phyloP scores from a whole-genome alignment of 2,113 vertebrate genomes.

The Pelecanus crispus region DNA sequence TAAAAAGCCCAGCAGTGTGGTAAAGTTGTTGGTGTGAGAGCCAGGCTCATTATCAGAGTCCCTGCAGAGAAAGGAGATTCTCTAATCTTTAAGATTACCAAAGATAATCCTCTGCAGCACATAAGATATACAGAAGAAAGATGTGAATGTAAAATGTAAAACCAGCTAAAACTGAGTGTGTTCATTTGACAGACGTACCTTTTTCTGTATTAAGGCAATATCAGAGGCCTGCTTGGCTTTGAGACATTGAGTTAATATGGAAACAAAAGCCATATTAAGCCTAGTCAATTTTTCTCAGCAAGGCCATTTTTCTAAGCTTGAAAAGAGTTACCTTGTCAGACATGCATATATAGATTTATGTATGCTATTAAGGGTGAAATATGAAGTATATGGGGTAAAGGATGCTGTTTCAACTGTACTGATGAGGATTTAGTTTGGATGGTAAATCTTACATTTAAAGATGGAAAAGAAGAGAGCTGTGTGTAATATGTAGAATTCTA shows the following conservation, averaged over 20 bases:
- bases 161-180: background rate
- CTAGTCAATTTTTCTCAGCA: background rate
- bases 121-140: background rate
- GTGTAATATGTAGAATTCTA: background rate
- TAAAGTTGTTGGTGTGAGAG: background rate
- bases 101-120: background rate
- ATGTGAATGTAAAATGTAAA: background rate
- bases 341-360: background rate
- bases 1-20: background rate
- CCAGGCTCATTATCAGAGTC: background rate
- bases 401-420: background rate
- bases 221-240: background rate
- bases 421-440: background rate
- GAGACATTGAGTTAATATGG: background rate
- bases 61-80: background rate
- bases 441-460: background rate
- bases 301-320: background rate
- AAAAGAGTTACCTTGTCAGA: background rate
- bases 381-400: background rate
- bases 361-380: background rate
- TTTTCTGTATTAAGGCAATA: background rate
- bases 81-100: background rate
- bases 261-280: background rate
- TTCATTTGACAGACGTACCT: background rate
- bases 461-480: background rate